Evolutionary conservation across 2,888 invertebrate genomes (phyloP).

Genomic region (Erebia palarica): DNA sequence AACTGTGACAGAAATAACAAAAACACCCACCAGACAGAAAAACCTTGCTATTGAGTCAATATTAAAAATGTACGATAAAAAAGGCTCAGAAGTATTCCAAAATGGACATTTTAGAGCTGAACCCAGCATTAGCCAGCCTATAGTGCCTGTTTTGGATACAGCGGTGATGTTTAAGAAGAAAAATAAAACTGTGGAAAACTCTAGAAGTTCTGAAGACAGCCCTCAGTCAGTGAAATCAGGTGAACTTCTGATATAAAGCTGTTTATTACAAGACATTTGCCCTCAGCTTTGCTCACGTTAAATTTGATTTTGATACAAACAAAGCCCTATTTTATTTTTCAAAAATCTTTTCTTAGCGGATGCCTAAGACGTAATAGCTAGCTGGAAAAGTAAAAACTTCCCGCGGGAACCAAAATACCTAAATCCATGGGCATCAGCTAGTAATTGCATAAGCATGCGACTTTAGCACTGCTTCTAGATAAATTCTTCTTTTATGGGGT

Average conservation of each 20-base stretch:
- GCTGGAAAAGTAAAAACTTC: no score
- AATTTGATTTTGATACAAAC: no score
- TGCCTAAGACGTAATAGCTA: no score
- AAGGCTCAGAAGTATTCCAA: neutral
- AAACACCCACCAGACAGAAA: neutral
- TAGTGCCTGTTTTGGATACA: neutral
- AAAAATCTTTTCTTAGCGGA: no score
- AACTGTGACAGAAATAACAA: neutral
- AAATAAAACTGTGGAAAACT: neutral
- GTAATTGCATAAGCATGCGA: no score
- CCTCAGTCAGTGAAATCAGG: neutral
- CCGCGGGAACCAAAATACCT: no score
- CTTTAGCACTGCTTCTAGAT: no score
- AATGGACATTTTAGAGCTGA: neutral
- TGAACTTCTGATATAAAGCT: neutral
- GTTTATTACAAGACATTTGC: no score
- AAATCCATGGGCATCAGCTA: no score
- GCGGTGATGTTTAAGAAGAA: slow-evolving; percentile 35
- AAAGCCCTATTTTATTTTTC: no score
- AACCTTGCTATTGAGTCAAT: neutral
- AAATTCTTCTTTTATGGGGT: no score
- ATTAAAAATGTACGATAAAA: neutral
- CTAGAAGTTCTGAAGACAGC: neutral
- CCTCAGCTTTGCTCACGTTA: no score
- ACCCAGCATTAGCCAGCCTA: neutral